Percentiles rank a stretch among this genome's conserved stretches.
phyloP scores from a whole-genome alignment of 2,888 invertebrate genomes.

The Eupithecia tripunctaria region DNA sequence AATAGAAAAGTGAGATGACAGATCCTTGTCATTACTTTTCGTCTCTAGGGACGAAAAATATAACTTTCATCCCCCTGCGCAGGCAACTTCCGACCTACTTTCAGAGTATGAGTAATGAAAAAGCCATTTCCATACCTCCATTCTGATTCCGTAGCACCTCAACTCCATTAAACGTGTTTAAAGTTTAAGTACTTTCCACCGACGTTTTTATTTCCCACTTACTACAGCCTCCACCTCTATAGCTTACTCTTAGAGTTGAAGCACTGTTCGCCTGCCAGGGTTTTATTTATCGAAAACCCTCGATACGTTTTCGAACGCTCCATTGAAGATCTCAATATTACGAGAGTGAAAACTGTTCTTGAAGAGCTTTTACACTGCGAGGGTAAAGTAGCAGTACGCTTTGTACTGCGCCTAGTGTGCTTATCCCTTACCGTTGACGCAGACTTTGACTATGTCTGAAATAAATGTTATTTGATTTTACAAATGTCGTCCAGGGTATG shows the following conservation, averaged over 20 bases:
- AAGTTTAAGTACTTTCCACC: slow-evolving; percentile 16
- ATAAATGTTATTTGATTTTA: too few species aligned
- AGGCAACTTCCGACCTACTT: too few species aligned
- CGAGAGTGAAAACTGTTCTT: slow-evolving; percentile 2
- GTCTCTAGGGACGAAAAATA: too few species aligned
- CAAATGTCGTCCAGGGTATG: too few species aligned
- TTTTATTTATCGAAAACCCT: slow-evolving; percentile 22
- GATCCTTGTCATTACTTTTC: too few species aligned
- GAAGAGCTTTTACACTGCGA: background rate
- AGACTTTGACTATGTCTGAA: too few species aligned
- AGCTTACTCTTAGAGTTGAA: slow-evolving; percentile 15
- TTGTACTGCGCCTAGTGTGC: too few species aligned
- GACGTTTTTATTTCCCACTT: slow-evolving; percentile 20
- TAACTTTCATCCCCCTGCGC: too few species aligned
- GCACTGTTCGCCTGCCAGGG: slow-evolving; percentile 18
- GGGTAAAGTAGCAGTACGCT: background rate
- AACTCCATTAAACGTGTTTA: slow-evolving; percentile 12
- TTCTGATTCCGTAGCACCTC: background rate
- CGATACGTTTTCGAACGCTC: slow-evolving; percentile 14
- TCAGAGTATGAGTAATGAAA: too few species aligned
- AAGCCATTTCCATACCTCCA: background rate
- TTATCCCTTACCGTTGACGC: too few species aligned
- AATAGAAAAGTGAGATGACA: too few species aligned
- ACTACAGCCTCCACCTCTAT: background rate
- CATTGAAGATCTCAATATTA: slow-evolving; percentile 16